Evolutionary conservation across 2,888 invertebrate genomes (phyloP), one percentile per base, ranked within the genome.

Genomic region (Platycheirus rosarum): DNA sequence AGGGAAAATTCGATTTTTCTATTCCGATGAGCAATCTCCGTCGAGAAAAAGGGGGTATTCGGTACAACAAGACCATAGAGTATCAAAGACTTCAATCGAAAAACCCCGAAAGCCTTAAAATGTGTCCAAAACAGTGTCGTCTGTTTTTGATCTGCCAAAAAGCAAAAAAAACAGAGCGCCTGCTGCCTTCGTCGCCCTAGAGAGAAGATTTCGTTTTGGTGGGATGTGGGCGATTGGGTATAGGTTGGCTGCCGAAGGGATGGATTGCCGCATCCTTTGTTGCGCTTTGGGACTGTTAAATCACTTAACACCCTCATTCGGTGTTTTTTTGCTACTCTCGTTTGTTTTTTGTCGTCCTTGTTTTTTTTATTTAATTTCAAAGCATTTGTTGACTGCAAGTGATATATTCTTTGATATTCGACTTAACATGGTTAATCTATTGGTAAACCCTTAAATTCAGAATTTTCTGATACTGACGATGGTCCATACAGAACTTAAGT

Each of bases 91-190:
- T 82, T 82, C 82, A 82, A 82, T 82, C 82, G 82, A 77, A 82
- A 76, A 63, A 77, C 77, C 73, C 49, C n/a, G n/a, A 35, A 57
- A 57, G 48, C 77, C 82, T 77, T 77, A 77, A 68, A 69, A 77
- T 71, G 87, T 89, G 89, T 89, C 89, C 88, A 89, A 89, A 88
- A 87, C 89, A 89, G 87, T 88, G 86, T 88, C 87, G 89, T 89
- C 89, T 89, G 89, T 89, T 89, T 89, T 88, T 89, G 89, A 89
- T 89, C 89, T 89, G 89, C 87, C 87, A 86, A 89, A 88, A 88
- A 85, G 23, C 35, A 37, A 32, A 69, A 29, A 44, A 40, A 18
- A 71, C 57, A 63, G 42, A 37, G 42, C n/a, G n/a, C n/a, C n/a
- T n/a, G n/a, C n/a, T n/a, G n/a, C n/a, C n/a, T n/a, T n/a, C n/a